These are phyloP conservation scores for Micromussa lordhowensis DNA, from an alignment of 92 coral and sea anemone genomes.

Conservation along the genomic window DNA sequence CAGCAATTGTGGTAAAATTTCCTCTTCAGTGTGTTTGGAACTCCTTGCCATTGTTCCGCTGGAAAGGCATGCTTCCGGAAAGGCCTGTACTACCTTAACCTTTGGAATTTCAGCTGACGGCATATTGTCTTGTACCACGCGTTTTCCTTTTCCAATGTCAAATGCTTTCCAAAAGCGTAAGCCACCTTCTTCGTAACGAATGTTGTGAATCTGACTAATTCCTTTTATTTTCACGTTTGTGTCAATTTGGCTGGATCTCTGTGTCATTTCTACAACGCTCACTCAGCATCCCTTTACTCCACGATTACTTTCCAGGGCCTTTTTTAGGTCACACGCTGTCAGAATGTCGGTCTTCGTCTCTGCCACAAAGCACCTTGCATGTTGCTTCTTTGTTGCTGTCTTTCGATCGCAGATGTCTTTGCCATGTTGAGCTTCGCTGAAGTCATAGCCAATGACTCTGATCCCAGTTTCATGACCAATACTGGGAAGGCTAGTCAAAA, in stretches of 20 bases:
- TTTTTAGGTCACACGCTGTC: constrained; percentile 6
- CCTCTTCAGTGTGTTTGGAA: constrained; percentile 26
- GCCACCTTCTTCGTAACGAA: constrained; percentile 51
- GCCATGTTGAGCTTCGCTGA: constrained; percentile 40
- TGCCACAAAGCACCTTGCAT: constrained; percentile 41
- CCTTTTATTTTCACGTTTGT: constrained; percentile 31
- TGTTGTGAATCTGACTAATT: constrained; percentile 53
- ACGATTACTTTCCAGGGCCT: constrained; percentile 37
- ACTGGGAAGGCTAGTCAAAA: not conserved
- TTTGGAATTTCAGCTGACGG: constrained; percentile 37
- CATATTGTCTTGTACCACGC: constrained; percentile 43
- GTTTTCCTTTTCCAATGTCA: constrained; percentile 49
- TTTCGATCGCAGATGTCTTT: constrained; percentile 43
- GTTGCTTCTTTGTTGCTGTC: constrained; percentile 47
- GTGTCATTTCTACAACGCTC: constrained; percentile 38
- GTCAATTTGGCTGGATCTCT: constrained; percentile 39
- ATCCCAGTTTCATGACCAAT: constrained; percentile 31
- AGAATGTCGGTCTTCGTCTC: constrained; percentile 47
- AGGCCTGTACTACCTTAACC: constrained; percentile 19
- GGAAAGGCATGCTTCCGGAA: not conserved
- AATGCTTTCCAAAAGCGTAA: constrained; percentile 49
- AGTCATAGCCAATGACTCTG: constrained; percentile 34
- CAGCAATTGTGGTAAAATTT: too few relatives aligned
- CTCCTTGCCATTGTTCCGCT: constrained; percentile 23
- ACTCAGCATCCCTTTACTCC: constrained; percentile 49